These are phyloP conservation scores for Psilanteris sp. DNA, from an alignment of 1,140 invertebrate species.

Conservation along the genomic window DNA sequence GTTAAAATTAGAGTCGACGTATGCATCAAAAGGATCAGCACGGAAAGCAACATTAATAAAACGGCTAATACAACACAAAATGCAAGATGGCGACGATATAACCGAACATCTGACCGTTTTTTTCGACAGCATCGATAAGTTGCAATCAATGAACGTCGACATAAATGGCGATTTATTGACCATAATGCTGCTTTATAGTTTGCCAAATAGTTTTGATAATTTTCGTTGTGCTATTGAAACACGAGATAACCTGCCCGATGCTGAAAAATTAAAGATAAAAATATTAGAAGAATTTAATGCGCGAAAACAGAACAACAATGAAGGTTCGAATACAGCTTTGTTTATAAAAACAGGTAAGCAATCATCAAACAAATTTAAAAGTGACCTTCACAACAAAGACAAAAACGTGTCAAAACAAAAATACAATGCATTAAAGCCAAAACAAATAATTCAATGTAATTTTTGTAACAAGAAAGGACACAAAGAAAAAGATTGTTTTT, in stretches of 20 bases:
- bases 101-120: not conserved
- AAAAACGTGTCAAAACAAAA: not conserved
- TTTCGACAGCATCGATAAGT: not conserved
- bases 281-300: not conserved
- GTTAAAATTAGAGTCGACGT: not conserved
- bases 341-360: too few species aligned
- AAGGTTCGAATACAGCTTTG: too few species aligned
- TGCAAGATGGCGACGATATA: not conserved
- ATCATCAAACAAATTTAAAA: too few species aligned
- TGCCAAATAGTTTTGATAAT: conserved; percentile 12
- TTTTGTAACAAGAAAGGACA: conserved; percentile 12
- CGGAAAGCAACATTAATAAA: not conserved
- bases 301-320: too few species aligned
- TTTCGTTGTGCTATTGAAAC: conserved; percentile 12
- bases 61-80: not conserved
- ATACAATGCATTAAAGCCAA: too few species aligned
- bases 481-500: conserved; percentile 27
- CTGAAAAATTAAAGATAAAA: conserved; percentile 1
- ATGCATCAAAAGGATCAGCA: not conserved
- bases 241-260: conserved; percentile 2
- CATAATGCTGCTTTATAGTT: conserved; percentile 15
- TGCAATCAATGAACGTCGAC: not conserved
- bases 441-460: not conserved
- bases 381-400: not conserved
- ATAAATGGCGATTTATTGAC: not conserved